phyloP scores from a whole-genome alignment of 2,797 vertebrate genomes.

The Neoniphon sammara region DNA sequence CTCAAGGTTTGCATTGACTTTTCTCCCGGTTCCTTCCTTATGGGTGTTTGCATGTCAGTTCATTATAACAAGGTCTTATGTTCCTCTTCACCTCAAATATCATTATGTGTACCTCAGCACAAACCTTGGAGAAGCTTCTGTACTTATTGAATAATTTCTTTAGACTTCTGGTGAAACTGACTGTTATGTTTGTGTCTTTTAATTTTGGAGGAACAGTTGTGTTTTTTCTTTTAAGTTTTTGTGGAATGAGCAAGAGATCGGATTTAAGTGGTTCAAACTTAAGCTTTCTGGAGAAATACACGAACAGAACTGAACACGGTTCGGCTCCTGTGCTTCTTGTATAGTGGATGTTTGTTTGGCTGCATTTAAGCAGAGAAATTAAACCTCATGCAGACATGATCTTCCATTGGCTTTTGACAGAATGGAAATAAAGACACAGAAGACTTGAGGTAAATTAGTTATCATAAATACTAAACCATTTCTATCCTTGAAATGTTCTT shows the following conservation, averaged over 20 bases:
- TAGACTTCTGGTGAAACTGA: background rate
- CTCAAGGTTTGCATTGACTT: too few relatives aligned
- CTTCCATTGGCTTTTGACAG: too few relatives aligned
- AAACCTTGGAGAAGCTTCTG: constrained; percentile 13
- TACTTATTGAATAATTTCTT: background rate
- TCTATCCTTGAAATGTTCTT: too few relatives aligned
- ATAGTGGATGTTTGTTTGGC: background rate
- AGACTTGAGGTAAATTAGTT: too few relatives aligned
- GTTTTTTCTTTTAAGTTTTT: background rate
- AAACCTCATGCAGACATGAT: too few relatives aligned
- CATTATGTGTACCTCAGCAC: background rate
- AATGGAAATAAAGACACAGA: too few relatives aligned
- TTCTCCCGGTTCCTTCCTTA: too few relatives aligned
- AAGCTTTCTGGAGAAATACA: constrained; percentile 21
- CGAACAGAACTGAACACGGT: constrained; percentile 41
- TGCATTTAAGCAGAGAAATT: too few relatives aligned
- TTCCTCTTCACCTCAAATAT: too few relatives aligned
- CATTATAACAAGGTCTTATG: too few relatives aligned
- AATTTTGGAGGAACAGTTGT: background rate
- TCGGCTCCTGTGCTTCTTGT: constrained; percentile 14
- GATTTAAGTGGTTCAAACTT: constrained; percentile 31
- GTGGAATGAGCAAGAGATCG: constrained; percentile 14
- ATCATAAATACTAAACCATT: too few relatives aligned
- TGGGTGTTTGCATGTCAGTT: too few relatives aligned
- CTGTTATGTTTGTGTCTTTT: constrained; percentile 26